These are phyloP conservation scores for Incurvaria masculella DNA, from an alignment of 2,888 invertebrate species.

Conservation along the genomic window DNA sequence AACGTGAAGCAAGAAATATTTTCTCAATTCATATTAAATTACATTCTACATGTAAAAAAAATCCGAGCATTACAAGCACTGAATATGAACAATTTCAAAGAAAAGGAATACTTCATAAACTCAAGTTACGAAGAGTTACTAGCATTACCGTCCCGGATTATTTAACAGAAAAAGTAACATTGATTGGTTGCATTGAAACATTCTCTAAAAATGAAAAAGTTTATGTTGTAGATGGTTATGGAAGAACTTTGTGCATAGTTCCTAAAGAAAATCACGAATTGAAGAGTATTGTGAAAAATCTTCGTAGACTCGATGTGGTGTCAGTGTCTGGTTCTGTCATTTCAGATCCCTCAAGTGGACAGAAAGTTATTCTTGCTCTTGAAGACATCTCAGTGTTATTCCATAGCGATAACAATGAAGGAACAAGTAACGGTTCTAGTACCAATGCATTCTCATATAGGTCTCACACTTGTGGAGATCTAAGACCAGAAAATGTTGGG, in stretches of 20 bases:
- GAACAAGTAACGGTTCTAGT: neutral
- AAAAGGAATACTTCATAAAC: neutral
- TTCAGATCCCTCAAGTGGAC: neutral
- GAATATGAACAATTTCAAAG: neutral
- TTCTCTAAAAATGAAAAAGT: neutral
- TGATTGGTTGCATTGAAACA: neutral
- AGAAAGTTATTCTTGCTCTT: neutral
- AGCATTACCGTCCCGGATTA: neutral
- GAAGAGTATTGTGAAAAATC: neutral
- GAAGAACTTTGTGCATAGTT: neutral
- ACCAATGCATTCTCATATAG: constrained; percentile 57
- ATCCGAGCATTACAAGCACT: neutral
- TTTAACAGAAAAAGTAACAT: neutral
- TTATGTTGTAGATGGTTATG: neutral
- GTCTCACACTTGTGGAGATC: constrained; percentile 87
- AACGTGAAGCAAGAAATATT: too few species aligned
- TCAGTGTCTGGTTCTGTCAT: neutral
- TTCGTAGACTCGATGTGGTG: neutral
- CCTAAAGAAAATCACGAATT: neutral
- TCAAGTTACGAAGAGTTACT: neutral
- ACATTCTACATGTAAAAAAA: neutral
- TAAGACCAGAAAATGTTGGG: constrained; percentile 65
- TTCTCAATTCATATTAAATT: too few species aligned
- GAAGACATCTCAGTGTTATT: neutral
- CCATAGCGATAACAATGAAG: neutral